Evolutionary conservation across 2,113 vertebrate species (phyloP).

Genomic region (Aphelocoma coerulescens): DNA sequence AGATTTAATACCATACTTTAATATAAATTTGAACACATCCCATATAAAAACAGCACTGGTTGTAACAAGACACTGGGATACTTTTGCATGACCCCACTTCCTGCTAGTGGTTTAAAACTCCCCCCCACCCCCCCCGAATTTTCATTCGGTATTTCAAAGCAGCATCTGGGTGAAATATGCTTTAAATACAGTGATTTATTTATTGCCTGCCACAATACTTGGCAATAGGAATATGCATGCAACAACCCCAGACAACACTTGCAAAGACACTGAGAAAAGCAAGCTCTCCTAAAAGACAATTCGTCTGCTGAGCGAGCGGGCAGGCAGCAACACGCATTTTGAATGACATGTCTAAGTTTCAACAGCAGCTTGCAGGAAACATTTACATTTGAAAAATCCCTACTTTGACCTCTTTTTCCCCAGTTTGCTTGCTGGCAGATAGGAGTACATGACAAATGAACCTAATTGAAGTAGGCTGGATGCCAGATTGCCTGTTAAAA

Average conservation of each 20-base stretch:
- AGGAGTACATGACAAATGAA: conserved; percentile 59
- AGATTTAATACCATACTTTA: background rate
- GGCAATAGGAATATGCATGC: conserved; percentile 60
- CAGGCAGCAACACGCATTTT: background rate
- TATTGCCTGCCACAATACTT: conserved; percentile 67
- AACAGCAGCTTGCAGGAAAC: conserved; percentile 35
- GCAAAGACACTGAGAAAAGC: background rate
- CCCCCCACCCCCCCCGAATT: background rate
- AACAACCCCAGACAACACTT: conserved; percentile 41
- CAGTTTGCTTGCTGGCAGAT: conserved; percentile 28
- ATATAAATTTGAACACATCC: background rate
- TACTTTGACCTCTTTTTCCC: conserved; percentile 37
- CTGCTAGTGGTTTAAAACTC: conserved; percentile 2
- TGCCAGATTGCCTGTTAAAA: conserved; percentile 46
- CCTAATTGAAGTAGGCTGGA: conserved; percentile 49
- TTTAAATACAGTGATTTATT: conserved; percentile 64
- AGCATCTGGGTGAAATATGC: conserved; percentile 73
- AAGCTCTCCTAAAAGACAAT: background rate
- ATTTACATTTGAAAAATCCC: conserved; percentile 49
- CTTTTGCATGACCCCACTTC: background rate
- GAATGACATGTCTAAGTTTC: background rate
- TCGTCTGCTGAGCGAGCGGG: background rate
- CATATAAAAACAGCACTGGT: background rate
- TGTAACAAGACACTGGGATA: conserved; percentile 21
- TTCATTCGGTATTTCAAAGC: conserved; percentile 60